Conservation (phyloP, 1,140 invertebrate species). For the Drosophila sp. region DNA sequence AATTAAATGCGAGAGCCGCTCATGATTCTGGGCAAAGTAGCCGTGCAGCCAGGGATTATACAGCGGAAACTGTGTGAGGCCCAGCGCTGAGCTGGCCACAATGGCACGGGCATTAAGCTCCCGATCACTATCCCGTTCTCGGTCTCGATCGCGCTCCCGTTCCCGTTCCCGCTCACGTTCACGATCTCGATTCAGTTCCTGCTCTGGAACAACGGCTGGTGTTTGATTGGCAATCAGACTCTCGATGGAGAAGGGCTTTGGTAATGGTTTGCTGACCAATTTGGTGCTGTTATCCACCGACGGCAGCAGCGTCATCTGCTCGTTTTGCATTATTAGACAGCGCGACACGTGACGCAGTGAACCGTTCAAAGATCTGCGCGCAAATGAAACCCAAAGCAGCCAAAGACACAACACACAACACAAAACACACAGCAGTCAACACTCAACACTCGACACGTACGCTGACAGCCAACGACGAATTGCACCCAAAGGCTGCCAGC, state of each 20-base stretch:
- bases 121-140: constrained; percentile 46
- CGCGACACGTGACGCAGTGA: constrained; percentile 68
- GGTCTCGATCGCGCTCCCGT: constrained; percentile 26
- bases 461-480: constrained; percentile 3
- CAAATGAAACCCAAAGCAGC: constrained; percentile 60
- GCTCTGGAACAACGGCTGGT: constrained; percentile 39
- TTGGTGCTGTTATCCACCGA: constrained; percentile 56
- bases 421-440: not conserved
- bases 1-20: constrained; percentile 76
- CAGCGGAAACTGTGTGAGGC: constrained; percentile 78
- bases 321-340: constrained; percentile 48
- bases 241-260: constrained; percentile 83
- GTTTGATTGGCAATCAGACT: constrained; percentile 80
- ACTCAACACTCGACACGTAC: constrained; percentile 1
- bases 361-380: constrained; percentile 82
- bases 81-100: constrained; percentile 71
- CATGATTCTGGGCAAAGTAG: constrained; percentile 82
- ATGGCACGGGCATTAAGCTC: constrained; percentile 72
- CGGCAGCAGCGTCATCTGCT: constrained; percentile 57
- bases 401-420: constrained; percentile 2
- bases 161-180: constrained; percentile 28
- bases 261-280: constrained; percentile 66
- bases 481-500: constrained; percentile 37
- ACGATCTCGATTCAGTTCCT: constrained; percentile 28
- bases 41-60: constrained; percentile 84